Base-by-base conservation (phyloP, 2,113 vertebrate species). In the Ageneiosus marmoratus region DNA sequence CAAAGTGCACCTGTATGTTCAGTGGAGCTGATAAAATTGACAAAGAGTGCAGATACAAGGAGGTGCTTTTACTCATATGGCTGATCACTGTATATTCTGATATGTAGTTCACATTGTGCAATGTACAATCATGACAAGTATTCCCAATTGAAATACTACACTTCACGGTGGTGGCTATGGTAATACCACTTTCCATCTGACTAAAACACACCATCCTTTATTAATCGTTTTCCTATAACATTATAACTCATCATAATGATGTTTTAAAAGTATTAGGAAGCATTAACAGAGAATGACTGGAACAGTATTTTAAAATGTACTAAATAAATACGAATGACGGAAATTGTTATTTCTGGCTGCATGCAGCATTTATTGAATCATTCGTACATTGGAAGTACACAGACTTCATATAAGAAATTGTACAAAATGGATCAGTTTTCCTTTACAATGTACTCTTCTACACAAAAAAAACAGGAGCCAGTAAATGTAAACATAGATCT, bases 321-420 rank as follows among this genome's bases (percentile, higher is more conserved):
- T n/a, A 46, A 53, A 46, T 74, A 15, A 62, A 53, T 53, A 34
- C n/a, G 4, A 16, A 69, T 8, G 22, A 24, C 80, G 53, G 55
- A 63, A 56, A 32, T n/a, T 22, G 24, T 70, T 62, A 24, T 70
- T 55, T 82, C 60, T 88, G 92, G 95, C 95, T 96, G 95, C 95
- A 95, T 95, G 96, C 96, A 95, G 95, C 92, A 87, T 95, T 96
- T 95, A 95, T 96, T 96, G 83, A 81, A 91, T 94, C 89, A 88
- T 88, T 93, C 93, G 88, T 90, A 92, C 93, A 93, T 89, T 8
- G 84, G 92, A 94, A 94, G 92, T 90, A 83, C 88, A 92, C 91
- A 89, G 87, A 89, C 91, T 90, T 92, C 90, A 88, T 89, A 90
- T 92, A 92, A 94, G 91, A 87, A 89, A 93, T 92, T 85, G 94